These are phyloP conservation scores for Syrista parreyssii DNA, from an alignment of 2,888 invertebrate species.

Conservation along the genomic window DNA sequence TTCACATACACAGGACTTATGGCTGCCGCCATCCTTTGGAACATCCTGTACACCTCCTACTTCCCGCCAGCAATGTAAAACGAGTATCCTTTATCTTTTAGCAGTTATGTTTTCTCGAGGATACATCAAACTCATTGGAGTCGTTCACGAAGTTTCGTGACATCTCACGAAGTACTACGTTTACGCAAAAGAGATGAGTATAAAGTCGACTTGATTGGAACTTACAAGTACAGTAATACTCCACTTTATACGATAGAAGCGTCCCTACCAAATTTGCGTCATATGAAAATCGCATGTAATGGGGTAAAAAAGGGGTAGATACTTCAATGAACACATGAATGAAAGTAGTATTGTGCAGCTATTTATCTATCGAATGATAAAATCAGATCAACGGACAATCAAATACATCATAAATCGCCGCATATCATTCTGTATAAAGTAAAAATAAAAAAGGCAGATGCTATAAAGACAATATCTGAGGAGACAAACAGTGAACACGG, in stretches of 20 bases:
- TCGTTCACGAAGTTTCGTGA: background rate
- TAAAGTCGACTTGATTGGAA: background rate
- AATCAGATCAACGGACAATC: background rate
- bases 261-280: too few relatives aligned
- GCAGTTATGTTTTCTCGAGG: background rate
- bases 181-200: background rate
- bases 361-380: background rate
- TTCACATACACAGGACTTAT: conserved; percentile 77
- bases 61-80: conserved; percentile 59
- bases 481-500: background rate
- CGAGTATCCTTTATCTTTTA: background rate
- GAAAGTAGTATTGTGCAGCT: background rate
- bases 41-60: conserved; percentile 74
- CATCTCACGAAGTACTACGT: background rate
- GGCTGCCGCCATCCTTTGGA: conserved; percentile 79
- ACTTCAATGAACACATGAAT: background rate
- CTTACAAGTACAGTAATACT: background rate
- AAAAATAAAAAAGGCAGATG: too few relatives aligned
- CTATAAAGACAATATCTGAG: too few relatives aligned
- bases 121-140: background rate
- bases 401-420: too few relatives aligned
- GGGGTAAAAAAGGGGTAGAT: background rate
- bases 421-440: too few relatives aligned
- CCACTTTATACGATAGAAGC: too few relatives aligned
- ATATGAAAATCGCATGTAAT: background rate